These are phyloP conservation scores for Apamea epomidion DNA, from an alignment of 2,888 invertebrate genomes.

Conservation along the genomic window DNA sequence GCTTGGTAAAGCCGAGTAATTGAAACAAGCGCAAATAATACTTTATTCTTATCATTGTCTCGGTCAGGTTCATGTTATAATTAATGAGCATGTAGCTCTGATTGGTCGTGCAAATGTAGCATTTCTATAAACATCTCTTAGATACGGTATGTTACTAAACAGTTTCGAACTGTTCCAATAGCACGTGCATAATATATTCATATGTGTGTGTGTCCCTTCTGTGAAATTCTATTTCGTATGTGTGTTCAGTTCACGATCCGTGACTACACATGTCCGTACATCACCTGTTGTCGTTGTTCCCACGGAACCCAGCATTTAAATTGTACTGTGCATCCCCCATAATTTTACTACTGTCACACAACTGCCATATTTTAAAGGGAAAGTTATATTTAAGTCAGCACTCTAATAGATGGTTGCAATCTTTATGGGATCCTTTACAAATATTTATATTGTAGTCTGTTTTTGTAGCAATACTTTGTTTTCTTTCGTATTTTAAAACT, in stretches of 20 bases:
- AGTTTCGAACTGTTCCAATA: neutral
- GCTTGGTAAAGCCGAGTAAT: neutral
- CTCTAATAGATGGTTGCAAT: slow-evolving; percentile 36
- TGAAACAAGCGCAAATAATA: neutral
- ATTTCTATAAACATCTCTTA: slow-evolving; percentile 2
- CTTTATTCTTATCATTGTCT: slow-evolving; percentile 10
- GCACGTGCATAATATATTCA: neutral
- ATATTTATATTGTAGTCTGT: slow-evolving; percentile 40
- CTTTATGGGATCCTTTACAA: slow-evolving; percentile 37
- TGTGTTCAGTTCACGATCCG: slow-evolving; percentile 76
- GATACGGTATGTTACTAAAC: neutral
- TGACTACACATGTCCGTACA: slow-evolving; percentile 84
- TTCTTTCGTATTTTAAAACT: neutral
- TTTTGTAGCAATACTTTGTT: slow-evolving; percentile 22
- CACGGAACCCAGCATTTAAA: slow-evolving; percentile 75
- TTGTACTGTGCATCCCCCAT: slow-evolving; percentile 58
- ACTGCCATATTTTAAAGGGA: slow-evolving; percentile 63
- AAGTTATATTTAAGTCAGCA: slow-evolving; percentile 53
- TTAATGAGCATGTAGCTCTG: neutral
- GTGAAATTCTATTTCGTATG: slow-evolving; percentile 11
- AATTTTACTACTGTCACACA: slow-evolving; percentile 54
- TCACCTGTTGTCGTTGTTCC: slow-evolving; percentile 87
- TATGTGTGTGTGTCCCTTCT: slow-evolving; percentile 40
- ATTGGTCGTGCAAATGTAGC: neutral
- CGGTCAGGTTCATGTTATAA: slow-evolving; percentile 15